Base-by-base conservation (phyloP, 2,888 invertebrate species). In the Amphipoea oculea region DNA sequence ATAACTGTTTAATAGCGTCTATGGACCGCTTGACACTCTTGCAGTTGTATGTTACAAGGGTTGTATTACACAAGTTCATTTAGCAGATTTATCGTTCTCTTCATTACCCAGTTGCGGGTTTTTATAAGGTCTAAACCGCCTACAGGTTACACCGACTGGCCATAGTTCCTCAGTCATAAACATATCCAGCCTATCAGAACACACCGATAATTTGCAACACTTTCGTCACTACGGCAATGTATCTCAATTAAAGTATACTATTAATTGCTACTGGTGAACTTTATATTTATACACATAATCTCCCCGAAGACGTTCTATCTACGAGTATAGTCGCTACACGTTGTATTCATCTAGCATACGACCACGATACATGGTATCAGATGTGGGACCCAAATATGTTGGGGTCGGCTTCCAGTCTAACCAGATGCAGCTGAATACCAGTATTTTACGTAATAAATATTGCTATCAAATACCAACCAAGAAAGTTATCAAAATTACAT, bases 401-500 rank as follows among this genome's bases (percentile, higher is more conserved):
- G n/a, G 1, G 57, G n/a, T 60, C n/a, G 11, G 11, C 57, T 60
- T 60, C 1, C n/a, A 57, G 57, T n/a, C 57, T 60, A 11, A 60
- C 57, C n/a, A 60, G 4, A 60, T 60, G 23, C n/a, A 60, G 4
- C n/a, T 60, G 57, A 60, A 60, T 11, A 57, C 57, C 23, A n/a
- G n/a, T 60, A 60, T 57, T 57, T 57, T 23, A 23, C 4, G 11
- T 60, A 1, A 11, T 42, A 65, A 71, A 40, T 17, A 57, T 51
- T 36, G 11, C 45, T 40, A 48, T 63, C 20, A 81, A 81, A 63
- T 23, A 2, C 23, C 2, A 20, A 42, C 54, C 62, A 60, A 54
- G n/a, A 3, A 67, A 45, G 3, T 42, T 14, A 68, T 83, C 5
- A 81, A 70, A 63, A 81, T 74, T 45, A 83, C 60, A 73, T 14